Evolutionary conservation across 2,888 invertebrate species (phyloP).

Genomic region (Petrophora chlorosata): DNA sequence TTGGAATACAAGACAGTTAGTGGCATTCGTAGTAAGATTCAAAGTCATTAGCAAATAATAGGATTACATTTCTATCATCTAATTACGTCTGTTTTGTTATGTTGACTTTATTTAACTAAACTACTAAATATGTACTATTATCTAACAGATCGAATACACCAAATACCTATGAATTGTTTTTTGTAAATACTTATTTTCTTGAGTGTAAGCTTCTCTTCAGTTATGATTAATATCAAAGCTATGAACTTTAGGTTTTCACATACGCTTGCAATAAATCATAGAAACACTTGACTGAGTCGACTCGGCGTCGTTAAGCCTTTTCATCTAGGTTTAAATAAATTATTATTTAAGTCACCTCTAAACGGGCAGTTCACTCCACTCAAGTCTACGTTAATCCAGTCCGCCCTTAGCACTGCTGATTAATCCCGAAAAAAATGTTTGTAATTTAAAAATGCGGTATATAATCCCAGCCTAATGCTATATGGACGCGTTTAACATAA

Average conservation of each 20-base stretch:
- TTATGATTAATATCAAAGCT: too few species aligned
- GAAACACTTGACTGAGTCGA: background rate
- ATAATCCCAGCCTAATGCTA: conserved; percentile 12
- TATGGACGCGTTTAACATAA: conserved; percentile 20
- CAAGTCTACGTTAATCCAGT: conserved; percentile 5
- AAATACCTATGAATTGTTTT: too few species aligned
- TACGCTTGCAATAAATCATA: background rate
- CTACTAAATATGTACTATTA: too few species aligned
- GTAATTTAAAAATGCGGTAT: conserved; percentile 12
- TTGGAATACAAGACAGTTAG: conserved; percentile 50
- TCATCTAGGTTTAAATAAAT: background rate
- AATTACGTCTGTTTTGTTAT: too few species aligned
- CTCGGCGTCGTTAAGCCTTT: background rate
- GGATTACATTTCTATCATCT: background rate
- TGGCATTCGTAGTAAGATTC: conserved; percentile 48
- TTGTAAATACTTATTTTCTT: too few species aligned
- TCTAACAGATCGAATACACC: too few species aligned
- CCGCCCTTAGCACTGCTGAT: background rate
- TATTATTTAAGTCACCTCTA: background rate
- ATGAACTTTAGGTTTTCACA: too few species aligned
- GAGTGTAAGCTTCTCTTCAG: too few species aligned
- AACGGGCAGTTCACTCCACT: background rate
- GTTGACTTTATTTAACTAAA: too few species aligned
- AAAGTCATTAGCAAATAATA: conserved; percentile 30
- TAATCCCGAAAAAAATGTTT: conserved; percentile 10